Base-by-base conservation (phyloP, 35 echinoderm and acorn worm species). In the Anneissia japonica region DNA sequence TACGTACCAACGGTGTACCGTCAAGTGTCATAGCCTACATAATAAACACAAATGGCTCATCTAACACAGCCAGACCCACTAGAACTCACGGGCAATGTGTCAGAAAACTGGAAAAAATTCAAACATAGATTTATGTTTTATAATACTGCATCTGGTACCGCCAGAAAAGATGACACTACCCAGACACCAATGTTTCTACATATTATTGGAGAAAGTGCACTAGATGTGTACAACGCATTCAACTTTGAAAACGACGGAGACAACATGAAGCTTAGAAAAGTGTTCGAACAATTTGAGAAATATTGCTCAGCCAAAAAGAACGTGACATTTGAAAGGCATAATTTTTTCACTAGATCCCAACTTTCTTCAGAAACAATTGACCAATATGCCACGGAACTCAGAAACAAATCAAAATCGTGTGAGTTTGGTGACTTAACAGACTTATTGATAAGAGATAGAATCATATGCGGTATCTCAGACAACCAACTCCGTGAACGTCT, bases 101-200 rank as follows among this genome's bases (percentile, higher is more conserved):
- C 87, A 0, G 79, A 89, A 16, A 89, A 89, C 38, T 89, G 87
- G 87, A 81, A 75, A 34, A 73, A 31, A 73, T 89, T 89, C 34
- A 83, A 89, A 82, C 87, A 83, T 26, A 82, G 73, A 74, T 82
- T 89, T 75, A 30, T 30, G 26, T 36, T 81, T 38, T 89, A 89
- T 46, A 36, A 72, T n/a, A 82, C 35, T 64, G 79, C 78, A 31
- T 82, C 79, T 1, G 79, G 79, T 21, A 51, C 39, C 17, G 77
- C 21, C 19, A 46, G 23, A 38, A 88, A 82, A 38, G 77, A 81
- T 38, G 26, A 29, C 36, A 55, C 34, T 32, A 74, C 56, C 26
- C 39, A 81, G 46, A 82, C 39, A 39, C 76, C 72, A 23, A 21
- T 77, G 34, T 34, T 86, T 0, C 51, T 86, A 14, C 84, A 86